Base-by-base conservation (phyloP, 2,797 vertebrate species). In the Diceros bicornis region DNA sequence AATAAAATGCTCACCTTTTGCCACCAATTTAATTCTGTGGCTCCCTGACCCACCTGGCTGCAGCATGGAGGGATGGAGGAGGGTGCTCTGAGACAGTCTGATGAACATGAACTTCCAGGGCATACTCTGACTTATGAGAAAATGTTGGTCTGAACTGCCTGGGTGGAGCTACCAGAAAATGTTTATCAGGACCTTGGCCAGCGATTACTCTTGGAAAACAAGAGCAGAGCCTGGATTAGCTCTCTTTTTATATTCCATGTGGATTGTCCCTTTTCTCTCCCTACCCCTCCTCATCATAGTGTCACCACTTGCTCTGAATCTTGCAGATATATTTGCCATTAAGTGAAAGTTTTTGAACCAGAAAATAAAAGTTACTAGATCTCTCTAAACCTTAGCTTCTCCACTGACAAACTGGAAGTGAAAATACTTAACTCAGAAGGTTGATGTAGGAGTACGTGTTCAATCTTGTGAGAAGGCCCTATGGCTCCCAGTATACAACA, bases 1-100 rank as follows among this genome's bases (percentile, higher is more conserved):
- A 81, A 94, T 37, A 83, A 18, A 79, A 77, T 75, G 16, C 32
- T 92, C 77, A 68, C 50, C 8, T 85, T 94, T 81, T 84, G 25
- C 52, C 83, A 23, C 4, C 17, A 71, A 55, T 91, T 88, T 88
- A 83, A 74, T 69, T 94, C 13, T 3, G 9, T 77, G 57, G 13
- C 44, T 78, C 18, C 21, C 11, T 62, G 55, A 69, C 50, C 34
- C 71, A 55, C 78, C 16, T 29, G 47, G 16, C 29, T 59, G 44
- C 21, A 85, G 47, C 72, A 17, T 0, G 10, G 13, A 3, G 7
- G 47, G 12, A 8, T 0, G 3, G 23, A 52, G 3, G 16, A 69
- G 5, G 7, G 4, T 88, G 11, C 32, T 94, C 32, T 37, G 16
- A 77, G 85, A 47, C 37, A 52, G 62, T 66, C 86, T 34, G 5